Base-by-base conservation (phyloP, 2,797 vertebrate genomes). In the Megaceryle alcyon region DNA sequence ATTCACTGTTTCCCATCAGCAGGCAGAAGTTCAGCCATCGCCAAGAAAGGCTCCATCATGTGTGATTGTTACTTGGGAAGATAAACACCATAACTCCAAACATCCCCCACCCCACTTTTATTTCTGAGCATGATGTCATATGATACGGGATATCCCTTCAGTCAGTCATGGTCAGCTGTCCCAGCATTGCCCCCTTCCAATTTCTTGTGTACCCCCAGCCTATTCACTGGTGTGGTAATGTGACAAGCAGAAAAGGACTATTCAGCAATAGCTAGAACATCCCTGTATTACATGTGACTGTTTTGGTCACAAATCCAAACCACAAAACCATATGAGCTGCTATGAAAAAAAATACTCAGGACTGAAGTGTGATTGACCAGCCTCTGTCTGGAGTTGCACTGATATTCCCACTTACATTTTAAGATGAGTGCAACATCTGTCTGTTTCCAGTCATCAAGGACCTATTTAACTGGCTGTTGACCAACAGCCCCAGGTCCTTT, bases 211-310 rank as follows among this genome's bases (percentile, higher is more conserved):
- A 57, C 2, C 7, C 28, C 11, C 23, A 91, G 22, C 21, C 5
- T 57, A 6, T 9, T 48, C 1, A 1, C 10, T 43, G n/a, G 6
- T 37, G 4, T 14, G 1, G 5, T 7, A 6, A 7, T 1, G 2
- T 35, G 12, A 73, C 21, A 65, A 80, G 15, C 12, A 72, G 17
- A 39, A 93, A 73, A 86, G 2, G 12, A 49, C 16, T 39, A 20
- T 33, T 64, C 20, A 56, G 15, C n/a, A 72, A 31, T 49, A 19
- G 11, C 6, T 65, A 39, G 25, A 65, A 57, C 13, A 44, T 53
- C 8, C 9, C 28, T 53, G 6, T 65, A 8, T 65, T 57, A 66
- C 35, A 9, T 31, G 70, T 48, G 14, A 23, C 37, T 44, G 4
- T 13, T 64, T 72, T 57, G 12, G 4, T 60, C 65, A 83, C 49